Evolutionary conservation across 2,113 vertebrate species (phyloP), one percentile per base, ranked within the genome.

Genomic region (Martes martes): DNA sequence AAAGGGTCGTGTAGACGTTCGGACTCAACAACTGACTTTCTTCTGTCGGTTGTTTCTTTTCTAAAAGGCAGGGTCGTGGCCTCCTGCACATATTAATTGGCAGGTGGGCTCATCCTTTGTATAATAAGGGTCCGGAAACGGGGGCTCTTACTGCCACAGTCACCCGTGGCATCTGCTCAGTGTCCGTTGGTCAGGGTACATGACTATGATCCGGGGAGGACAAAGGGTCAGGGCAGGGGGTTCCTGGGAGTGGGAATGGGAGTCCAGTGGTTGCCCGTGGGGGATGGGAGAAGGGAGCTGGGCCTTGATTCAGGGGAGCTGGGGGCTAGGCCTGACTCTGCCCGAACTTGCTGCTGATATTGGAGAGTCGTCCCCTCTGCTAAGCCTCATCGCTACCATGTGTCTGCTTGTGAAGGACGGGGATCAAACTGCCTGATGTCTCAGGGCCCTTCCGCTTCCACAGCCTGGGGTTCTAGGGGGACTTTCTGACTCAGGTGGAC

Each of bases 21-120:
- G 39, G 11, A 50, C 31, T 67, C n/a, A 24, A 24, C 33, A 61
- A 6, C 36, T 61, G 24, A 24, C 39, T 79, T 33, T 67, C 76
- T 76, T 18, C 39, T 69, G 11, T 76, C 5, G 2, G 19, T 23
- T 57, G 19, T 57, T 47, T 92, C 57, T 57, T 57, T 57, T n/a
- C 67, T 33, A 0, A 31, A 83, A 45, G 78, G 23, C 45, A 55
- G 45, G 31, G n/a, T 7, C 23, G 11, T 4, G 23, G 39, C 21
- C 0, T 50, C 42, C 50, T 45, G 69, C 10, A 4, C 42, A 0
- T 33, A 0, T 21, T 52, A 13, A 6, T 89, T 42, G 21, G 5
- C 18, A 0, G 2, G 1, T 15, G 0, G 50, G 50, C 82, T 42
- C 11, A 1, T 55, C n/a, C 83, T 55, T 81, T 23, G 15, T 4